Percentiles rank a stretch among this genome's conserved stretches.
These are phyloP conservation scores for Nannobrachium achirus DNA, from an alignment of 2,113 vertebrate genomes.

Conservation along the genomic window DNA sequence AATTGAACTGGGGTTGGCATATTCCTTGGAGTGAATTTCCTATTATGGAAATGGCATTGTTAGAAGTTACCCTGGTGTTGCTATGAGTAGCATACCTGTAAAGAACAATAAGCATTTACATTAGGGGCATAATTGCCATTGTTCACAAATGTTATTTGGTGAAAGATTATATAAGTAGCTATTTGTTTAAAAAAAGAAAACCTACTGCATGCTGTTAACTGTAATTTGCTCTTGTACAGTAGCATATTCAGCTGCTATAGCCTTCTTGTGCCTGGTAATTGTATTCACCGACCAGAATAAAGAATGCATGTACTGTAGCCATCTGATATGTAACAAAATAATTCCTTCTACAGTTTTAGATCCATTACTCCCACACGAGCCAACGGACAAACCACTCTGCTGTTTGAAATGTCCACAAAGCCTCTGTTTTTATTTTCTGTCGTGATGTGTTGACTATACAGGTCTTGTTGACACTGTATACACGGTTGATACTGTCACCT, in stretches of 20 bases:
- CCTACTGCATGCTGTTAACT: neutral
- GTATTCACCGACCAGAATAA: too few relatives aligned
- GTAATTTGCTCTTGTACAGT: neutral
- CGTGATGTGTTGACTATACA: conserved; percentile 79
- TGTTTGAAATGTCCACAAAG: conserved; percentile 81
- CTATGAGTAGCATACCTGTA: conserved; percentile 20
- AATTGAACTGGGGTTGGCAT: conserved; percentile 48
- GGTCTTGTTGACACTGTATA: conserved; percentile 79
- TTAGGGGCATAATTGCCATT: neutral
- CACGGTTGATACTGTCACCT: conserved; percentile 69
- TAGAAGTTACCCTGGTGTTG: conserved; percentile 20
- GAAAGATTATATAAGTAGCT: neutral
- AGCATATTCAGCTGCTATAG: too few relatives aligned
- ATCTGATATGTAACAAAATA: conserved; percentile 7
- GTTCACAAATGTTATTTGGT: conserved; percentile 2
- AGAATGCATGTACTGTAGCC: conserved; percentile 1
- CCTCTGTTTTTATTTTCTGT: conserved; percentile 72
- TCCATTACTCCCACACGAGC: conserved; percentile 6
- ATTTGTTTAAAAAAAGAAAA: neutral
- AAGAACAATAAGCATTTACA: neutral
- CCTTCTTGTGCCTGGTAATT: too few relatives aligned
- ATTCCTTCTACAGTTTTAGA: conserved; percentile 12
- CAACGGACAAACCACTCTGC: conserved; percentile 55
- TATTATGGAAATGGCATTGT: conserved; percentile 41
- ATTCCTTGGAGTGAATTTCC: conserved; percentile 55